phyloP scores from a whole-genome alignment of 2,797 vertebrate species.

The Potorous gilbertii region DNA sequence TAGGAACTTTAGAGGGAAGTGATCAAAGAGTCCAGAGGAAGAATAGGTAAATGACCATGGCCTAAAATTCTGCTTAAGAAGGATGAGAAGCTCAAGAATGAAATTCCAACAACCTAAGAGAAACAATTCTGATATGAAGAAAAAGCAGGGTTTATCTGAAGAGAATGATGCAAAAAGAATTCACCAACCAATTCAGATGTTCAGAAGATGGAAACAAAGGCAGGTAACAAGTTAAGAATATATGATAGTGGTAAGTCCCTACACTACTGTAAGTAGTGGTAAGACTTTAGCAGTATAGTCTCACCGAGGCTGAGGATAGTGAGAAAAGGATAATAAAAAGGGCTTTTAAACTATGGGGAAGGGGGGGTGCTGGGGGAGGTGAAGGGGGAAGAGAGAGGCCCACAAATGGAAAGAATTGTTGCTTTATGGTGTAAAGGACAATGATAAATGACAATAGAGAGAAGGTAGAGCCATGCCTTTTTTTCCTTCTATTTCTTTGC shows the following conservation, averaged over 20 bases:
- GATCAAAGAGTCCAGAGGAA: not conserved
- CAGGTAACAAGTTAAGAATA: not conserved
- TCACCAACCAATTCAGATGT: no score
- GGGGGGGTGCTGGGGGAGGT: no score
- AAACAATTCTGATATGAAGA: no score
- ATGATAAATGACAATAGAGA: not conserved
- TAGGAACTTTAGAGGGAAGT: not conserved
- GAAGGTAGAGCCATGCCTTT: not conserved
- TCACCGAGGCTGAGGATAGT: not conserved
- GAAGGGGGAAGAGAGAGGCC: not conserved
- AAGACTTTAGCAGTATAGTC: not conserved
- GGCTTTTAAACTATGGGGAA: not conserved
- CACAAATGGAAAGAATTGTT: not conserved
- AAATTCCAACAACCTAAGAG: no score
- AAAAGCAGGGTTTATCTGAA: no score
- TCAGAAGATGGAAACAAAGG: no score
- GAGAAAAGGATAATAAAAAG: not conserved
- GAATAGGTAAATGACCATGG: no score
- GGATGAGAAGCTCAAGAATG: no score
- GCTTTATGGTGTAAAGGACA: not conserved
- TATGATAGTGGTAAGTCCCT: not conserved
- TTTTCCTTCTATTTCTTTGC: not conserved
- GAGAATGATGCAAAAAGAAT: no score
- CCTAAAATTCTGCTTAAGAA: not conserved
- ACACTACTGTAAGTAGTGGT: not conserved